Conservation (phyloP, 2,797 vertebrate species). For the Macropus fuliginosus region DNA sequence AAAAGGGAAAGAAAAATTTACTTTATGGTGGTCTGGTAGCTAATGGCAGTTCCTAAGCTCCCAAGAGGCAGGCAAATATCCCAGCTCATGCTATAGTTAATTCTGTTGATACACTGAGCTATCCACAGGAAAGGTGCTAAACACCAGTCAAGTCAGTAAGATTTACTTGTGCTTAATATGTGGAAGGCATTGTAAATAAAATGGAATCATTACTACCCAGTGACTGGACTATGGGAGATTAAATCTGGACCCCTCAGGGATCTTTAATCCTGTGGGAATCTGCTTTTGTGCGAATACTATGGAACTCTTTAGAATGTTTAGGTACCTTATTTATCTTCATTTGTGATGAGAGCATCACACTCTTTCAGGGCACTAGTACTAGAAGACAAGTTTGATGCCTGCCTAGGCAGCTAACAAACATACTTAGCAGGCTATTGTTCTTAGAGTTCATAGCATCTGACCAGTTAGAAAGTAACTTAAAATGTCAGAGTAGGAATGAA, state of each 20-base stretch:
- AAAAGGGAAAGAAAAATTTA: conserved; percentile 61
- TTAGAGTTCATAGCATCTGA: not conserved
- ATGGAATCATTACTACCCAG: not conserved
- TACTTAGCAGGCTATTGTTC: not conserved
- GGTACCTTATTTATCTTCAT: not conserved
- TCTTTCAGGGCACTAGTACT: not conserved
- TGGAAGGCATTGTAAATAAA: not conserved
- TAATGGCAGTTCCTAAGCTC: conserved; percentile 53
- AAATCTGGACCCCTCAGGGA: conserved; percentile 3
- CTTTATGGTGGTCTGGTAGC: conserved; percentile 75
- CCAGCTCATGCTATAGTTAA: conserved; percentile 77
- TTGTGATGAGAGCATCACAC: not conserved
- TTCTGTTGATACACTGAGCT: conserved; percentile 59
- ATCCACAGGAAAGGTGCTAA: conserved; percentile 66
- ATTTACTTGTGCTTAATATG: not conserved
- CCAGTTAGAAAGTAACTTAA: not conserved
- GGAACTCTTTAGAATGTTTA: not conserved
- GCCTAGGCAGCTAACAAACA: not conserved
- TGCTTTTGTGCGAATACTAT: conserved; percentile 69
- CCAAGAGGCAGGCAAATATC: conserved; percentile 70
- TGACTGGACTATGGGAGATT: conserved; percentile 39
- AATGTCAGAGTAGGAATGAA: not conserved
- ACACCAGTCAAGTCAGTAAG: conserved; percentile 56
- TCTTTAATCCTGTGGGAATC: conserved; percentile 39
- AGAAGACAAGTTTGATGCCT: not conserved